These are phyloP conservation scores for Chalcis sispes DNA, from an alignment of 2,888 invertebrate genomes.

Conservation along the genomic window DNA sequence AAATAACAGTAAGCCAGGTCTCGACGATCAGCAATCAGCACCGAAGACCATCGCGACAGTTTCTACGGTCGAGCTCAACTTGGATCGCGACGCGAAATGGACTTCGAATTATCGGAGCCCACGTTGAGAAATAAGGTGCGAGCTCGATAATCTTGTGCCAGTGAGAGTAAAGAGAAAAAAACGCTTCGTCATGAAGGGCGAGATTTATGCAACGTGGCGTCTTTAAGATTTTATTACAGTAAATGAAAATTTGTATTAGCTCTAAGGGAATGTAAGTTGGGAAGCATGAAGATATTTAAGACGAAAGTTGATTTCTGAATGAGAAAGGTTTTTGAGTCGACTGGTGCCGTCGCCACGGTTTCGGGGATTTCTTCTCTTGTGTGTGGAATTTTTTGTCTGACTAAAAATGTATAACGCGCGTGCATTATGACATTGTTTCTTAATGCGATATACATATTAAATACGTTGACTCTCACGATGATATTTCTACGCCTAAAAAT, in stretches of 20 bases:
- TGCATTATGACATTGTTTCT: background rate
- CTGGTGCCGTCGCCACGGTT: slow-evolving; percentile 8
- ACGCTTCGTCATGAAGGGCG: background rate
- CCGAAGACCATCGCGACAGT: slow-evolving; percentile 60
- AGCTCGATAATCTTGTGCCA: slow-evolving; percentile 39
- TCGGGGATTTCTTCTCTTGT: slow-evolving; percentile 51
- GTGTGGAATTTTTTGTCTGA: slow-evolving; percentile 40
- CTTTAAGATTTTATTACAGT: slow-evolving; percentile 20
- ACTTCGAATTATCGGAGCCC: slow-evolving; percentile 42
- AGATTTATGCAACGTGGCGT: background rate
- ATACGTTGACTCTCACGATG: slow-evolving; percentile 4
- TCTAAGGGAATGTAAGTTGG: background rate
- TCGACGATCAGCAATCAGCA: slow-evolving; percentile 16
- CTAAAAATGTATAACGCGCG: slow-evolving; percentile 9
- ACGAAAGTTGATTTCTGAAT: background rate
- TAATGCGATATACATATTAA: background rate
- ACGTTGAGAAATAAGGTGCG: slow-evolving; percentile 30
- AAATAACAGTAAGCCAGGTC: slow-evolving; percentile 40
- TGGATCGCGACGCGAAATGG: slow-evolving; percentile 59
- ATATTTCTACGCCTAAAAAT: slow-evolving; percentile 14
- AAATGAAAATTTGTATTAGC: slow-evolving; percentile 26
- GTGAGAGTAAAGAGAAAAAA: slow-evolving; percentile 11
- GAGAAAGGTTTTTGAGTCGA: slow-evolving; percentile 16
- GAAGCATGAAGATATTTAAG: background rate
- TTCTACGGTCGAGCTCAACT: slow-evolving; percentile 64